phyloP scores from a whole-genome alignment of 2,888 invertebrate species.

The Sepiola atlantica region DNA sequence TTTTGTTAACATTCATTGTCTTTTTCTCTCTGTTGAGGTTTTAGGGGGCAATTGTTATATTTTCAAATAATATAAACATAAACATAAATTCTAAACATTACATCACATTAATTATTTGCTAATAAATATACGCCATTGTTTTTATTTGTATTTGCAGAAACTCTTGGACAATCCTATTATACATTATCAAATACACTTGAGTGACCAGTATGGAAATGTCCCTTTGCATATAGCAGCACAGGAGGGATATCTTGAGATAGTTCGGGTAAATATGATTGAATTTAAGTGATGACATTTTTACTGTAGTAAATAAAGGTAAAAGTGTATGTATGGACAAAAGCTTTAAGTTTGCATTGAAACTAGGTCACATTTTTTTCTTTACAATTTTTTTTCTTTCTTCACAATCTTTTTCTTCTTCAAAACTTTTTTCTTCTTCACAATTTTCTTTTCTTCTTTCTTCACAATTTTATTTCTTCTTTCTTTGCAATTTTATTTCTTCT shows the following conservation, averaged over 20 bases:
- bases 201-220: slow-evolving; percentile 76
- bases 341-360: too few species aligned
- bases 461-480: too few species aligned
- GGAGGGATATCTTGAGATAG: slow-evolving; percentile 71
- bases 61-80: neutral
- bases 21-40: too few species aligned
- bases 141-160: slow-evolving; percentile 64
- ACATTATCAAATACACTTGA: slow-evolving; percentile 70
- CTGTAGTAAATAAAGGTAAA: neutral
- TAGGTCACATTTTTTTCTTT: neutral
- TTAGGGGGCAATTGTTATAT: too few species aligned
- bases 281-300: neutral
- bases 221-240: slow-evolving; percentile 76
- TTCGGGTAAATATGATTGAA: slow-evolving; percentile 61
- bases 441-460: too few species aligned
- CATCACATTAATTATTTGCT: neutral
- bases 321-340: neutral
- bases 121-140: neutral
- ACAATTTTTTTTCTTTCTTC: neutral
- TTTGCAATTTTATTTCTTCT: neutral
- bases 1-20: neutral
- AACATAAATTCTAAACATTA: neutral
- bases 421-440: too few species aligned
- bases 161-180: slow-evolving; percentile 67
- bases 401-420: too few species aligned